Evolutionary conservation across 2,888 invertebrate genomes (phyloP).

Genomic region (Troides aeacus): DNA sequence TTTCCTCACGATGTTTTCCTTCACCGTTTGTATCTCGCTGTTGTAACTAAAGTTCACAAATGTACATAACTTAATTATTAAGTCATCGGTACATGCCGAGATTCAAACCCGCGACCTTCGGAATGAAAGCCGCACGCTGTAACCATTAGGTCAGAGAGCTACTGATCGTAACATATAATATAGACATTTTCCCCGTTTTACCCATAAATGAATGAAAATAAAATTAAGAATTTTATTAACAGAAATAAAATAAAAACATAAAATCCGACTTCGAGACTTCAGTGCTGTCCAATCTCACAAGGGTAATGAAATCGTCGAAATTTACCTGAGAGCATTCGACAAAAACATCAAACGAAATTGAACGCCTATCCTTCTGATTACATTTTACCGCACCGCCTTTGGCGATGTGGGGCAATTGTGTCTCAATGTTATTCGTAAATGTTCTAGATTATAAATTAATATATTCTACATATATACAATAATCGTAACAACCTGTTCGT

Average conservation of each 20-base stretch:
- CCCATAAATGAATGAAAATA: too few species aligned
- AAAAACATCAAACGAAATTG: constrained; percentile 17
- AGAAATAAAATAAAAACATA: background rate
- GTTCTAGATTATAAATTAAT: background rate
- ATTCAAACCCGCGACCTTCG: too few species aligned
- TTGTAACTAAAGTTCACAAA: too few species aligned
- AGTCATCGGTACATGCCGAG: too few species aligned
- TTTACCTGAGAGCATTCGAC: constrained; percentile 13
- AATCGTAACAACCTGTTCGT: background rate
- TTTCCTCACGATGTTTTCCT: too few species aligned
- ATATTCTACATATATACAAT: background rate
- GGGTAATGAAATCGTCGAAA: constrained; percentile 8
- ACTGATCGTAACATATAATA: too few species aligned
- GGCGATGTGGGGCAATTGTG: background rate
- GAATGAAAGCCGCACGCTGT: too few species aligned
- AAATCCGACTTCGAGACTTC: background rate
- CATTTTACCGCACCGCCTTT: constrained; percentile 1
- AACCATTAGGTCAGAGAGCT: too few species aligned
- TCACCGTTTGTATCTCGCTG: too few species aligned
- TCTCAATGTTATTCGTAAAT: background rate
- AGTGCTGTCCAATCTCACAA: background rate
- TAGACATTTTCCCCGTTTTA: too few species aligned
- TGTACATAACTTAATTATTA: too few species aligned
- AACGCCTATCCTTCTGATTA: constrained; percentile 11
- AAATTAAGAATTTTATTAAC: too few species aligned